Conservation (phyloP, 2,113 vertebrate genomes). For the Corvus moneduloides region DNA sequence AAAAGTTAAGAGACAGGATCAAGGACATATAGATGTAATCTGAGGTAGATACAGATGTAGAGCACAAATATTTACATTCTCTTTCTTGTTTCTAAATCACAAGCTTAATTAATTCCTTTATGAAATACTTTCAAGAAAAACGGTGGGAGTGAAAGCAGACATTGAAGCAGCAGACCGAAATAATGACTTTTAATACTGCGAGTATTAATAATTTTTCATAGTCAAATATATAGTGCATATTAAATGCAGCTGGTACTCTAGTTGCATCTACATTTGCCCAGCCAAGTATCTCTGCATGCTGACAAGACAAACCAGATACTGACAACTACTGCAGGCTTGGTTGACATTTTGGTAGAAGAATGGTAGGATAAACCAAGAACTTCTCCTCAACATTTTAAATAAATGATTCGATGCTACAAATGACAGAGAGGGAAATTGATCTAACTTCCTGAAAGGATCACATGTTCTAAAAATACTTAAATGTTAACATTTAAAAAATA, state of each 20-base stretch:
- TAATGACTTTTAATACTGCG: background rate
- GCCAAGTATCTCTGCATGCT: background rate
- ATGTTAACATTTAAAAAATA: background rate
- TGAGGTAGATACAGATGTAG: background rate
- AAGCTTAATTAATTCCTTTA: background rate
- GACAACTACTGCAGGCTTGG: background rate
- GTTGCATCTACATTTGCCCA: background rate
- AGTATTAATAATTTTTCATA: background rate
- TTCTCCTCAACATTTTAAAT: conserved; percentile 56
- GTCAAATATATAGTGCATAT: background rate
- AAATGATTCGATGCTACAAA: conserved; percentile 43
- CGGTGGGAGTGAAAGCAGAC: background rate
- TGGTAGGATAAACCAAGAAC: conserved; percentile 32
- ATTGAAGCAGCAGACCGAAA: background rate
- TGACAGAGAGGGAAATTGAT: background rate
- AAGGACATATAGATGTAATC: background rate
- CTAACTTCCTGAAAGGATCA: conserved; percentile 8
- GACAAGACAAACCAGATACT: conserved; percentile 23
- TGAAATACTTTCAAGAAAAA: background rate
- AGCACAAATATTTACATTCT: background rate
- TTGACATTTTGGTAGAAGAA: conserved; percentile 48
- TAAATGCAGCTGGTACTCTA: background rate
- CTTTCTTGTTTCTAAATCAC: background rate
- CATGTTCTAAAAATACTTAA: conserved; percentile 44
- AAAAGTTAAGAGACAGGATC: background rate